Percentiles rank a stretch among this genome's conserved stretches.
These are phyloP conservation scores for Pangasius mekongensis DNA, from an alignment of 2,797 vertebrate species.

Conservation along the genomic window DNA sequence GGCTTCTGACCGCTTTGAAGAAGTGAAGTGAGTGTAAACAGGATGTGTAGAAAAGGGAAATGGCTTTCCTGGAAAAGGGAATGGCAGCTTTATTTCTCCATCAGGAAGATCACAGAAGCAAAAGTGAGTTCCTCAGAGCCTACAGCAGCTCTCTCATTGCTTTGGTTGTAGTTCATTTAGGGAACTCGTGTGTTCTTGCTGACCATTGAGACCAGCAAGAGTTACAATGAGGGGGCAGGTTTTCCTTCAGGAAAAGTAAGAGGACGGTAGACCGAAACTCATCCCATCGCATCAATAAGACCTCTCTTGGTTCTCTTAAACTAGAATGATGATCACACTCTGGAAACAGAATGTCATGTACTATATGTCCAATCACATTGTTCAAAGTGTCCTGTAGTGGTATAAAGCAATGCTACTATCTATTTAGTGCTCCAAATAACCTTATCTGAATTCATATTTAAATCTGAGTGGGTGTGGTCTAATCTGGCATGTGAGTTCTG, in stretches of 20 bases:
- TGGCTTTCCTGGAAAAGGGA: not conserved
- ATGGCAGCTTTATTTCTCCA: slow-evolving; percentile 20
- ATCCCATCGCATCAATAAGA: not conserved
- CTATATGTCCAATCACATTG: not conserved
- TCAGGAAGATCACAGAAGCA: not conserved
- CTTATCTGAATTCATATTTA: not conserved
- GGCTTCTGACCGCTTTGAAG: not conserved
- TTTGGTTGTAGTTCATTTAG: not conserved
- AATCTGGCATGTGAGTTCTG: not conserved
- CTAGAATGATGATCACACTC: not conserved
- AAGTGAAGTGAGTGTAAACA: slow-evolving; percentile 1
- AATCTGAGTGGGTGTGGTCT: not conserved
- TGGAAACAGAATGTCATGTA: not conserved
- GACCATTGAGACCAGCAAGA: not conserved
- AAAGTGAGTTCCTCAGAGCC: not conserved
- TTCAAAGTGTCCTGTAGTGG: not conserved
- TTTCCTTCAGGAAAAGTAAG: not conserved
- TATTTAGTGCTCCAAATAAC: not conserved
- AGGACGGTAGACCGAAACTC: not conserved
- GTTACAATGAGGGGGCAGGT: not conserved
- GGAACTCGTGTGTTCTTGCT: not conserved
- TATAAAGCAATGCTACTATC: not conserved
- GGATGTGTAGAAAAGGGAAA: not conserved
- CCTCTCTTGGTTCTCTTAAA: not conserved
- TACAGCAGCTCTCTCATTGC: not conserved